phyloP scores from a whole-genome alignment of 2,888 invertebrate species.

The Blastobasis lacticolella region DNA sequence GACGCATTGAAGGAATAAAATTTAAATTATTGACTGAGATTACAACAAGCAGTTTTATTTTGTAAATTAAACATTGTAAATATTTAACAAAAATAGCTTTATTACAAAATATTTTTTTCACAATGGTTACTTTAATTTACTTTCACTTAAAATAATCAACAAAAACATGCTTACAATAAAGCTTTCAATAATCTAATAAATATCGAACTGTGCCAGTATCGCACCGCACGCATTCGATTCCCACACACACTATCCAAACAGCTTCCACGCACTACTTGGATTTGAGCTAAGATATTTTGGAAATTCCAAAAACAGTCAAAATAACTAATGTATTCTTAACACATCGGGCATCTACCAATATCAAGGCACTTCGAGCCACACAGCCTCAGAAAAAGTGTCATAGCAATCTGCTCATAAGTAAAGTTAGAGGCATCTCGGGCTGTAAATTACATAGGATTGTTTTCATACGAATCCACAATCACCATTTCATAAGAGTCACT shows the following conservation, averaged over 20 bases:
- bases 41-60: background rate
- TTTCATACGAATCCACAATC: no score
- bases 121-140: constrained; percentile 46
- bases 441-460: no score
- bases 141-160: constrained; percentile 46
- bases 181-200: constrained; percentile 21
- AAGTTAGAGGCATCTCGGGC: no score
- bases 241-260: background rate
- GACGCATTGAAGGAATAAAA: constrained; percentile 17
- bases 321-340: no score
- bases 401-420: no score
- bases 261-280: background rate
- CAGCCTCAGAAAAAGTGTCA: no score
- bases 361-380: no score
- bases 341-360: no score
- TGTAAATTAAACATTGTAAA: constrained; percentile 11
- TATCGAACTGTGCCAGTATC: constrained; percentile 19
- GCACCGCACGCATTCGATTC: no score
- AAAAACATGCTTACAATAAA: constrained; percentile 29
- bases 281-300: no score
- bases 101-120: constrained; percentile 41
- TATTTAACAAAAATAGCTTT: constrained; percentile 48
- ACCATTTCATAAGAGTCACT: no score
- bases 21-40: background rate
- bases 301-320: no score